Evolutionary conservation across 1,140 invertebrate genomes (phyloP), one percentile per base, ranked within the genome.

Genomic region (Leptopilina boulardi): DNA sequence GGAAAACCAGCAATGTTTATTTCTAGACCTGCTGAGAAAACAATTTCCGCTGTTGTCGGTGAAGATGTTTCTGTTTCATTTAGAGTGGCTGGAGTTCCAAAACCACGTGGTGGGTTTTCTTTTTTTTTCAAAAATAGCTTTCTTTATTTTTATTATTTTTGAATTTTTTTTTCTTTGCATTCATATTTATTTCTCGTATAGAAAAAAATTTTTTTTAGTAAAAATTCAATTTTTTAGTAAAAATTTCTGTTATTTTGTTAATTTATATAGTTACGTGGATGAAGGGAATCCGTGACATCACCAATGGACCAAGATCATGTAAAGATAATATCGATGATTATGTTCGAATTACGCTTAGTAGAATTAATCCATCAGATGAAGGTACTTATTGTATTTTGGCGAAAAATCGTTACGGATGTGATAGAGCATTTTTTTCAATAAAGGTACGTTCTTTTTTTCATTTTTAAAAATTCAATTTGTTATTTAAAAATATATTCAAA

Each of bases 311-410:
- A 73, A 91, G 96, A 44, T 94, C 95, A 0, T 93, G 95, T 86
- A 96, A 95, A 89, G 96, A 97, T 90, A 94, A 93, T 0, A 94
- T 95, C 44, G 95, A 97, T 82, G 96, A 97, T 88, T 96, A 96
- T 75, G 94, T 95, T 34, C 94, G 96, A 83, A 94, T 99, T 56
- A 96, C 97, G 9, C 92, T 99, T 79, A 96, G 97, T 86, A 95
- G 97, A 84, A 94, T 96, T 0, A 93, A 94, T 74, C 92, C 94
- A 8, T 94, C 96, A 59, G 99, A 99, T 87, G 94, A 96, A 76
- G 98, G 98, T 9, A 97, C 97, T 6, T 99, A 99, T 88, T 98
- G 97, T 71, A 96, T 99, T 77, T 92, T 99, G 19, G 95, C 97
- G 6, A 96, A 96, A 86, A 99, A 99, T 91, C 92, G 94, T 42